Evolutionary conservation across 1,140 invertebrate species (phyloP).

Genomic region (Drosophila miranda): DNA sequence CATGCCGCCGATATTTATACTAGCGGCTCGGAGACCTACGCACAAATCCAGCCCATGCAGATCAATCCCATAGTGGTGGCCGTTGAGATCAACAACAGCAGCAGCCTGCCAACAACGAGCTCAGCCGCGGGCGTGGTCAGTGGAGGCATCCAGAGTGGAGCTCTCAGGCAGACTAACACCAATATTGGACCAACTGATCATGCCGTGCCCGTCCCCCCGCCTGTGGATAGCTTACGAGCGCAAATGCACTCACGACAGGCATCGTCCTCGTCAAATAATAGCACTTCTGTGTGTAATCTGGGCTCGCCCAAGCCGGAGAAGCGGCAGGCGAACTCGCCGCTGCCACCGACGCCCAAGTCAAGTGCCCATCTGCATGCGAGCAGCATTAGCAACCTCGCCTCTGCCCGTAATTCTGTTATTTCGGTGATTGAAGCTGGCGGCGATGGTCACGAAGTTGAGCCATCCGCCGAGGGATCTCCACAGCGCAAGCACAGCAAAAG

Average conservation of each 20-base stretch:
- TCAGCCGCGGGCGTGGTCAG: conserved; percentile 8
- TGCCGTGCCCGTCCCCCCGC: conserved; percentile 60
- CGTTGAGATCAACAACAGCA: conserved; percentile 83
- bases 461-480: conserved; percentile 55
- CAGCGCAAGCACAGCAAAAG: conserved; percentile 82
- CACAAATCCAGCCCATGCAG: conserved; percentile 89
- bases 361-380: conserved; percentile 63
- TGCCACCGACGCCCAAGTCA: conserved; percentile 88
- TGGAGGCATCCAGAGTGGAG: conserved; percentile 9
- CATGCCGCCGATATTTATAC: conserved; percentile 84
- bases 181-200: conserved; percentile 45
- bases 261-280: conserved; percentile 90
- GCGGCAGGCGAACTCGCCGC: conserved; percentile 91
- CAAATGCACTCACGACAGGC: conserved; percentile 80
- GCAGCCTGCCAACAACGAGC: conserved; percentile 28
- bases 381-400: conserved; percentile 78
- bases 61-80: conserved; percentile 83
- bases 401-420: conserved; percentile 80
- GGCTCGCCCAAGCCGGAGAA: conserved; percentile 93
- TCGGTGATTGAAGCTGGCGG: conserved; percentile 76
- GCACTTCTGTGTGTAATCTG: conserved; percentile 88
- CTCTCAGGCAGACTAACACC: conserved; percentile 23
- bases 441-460: conserved; percentile 72
- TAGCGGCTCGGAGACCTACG: conserved; percentile 94
- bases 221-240: conserved; percentile 75